Conservation (phyloP, 1,140 invertebrate genomes). For the Tetraneura akinire region DNA sequence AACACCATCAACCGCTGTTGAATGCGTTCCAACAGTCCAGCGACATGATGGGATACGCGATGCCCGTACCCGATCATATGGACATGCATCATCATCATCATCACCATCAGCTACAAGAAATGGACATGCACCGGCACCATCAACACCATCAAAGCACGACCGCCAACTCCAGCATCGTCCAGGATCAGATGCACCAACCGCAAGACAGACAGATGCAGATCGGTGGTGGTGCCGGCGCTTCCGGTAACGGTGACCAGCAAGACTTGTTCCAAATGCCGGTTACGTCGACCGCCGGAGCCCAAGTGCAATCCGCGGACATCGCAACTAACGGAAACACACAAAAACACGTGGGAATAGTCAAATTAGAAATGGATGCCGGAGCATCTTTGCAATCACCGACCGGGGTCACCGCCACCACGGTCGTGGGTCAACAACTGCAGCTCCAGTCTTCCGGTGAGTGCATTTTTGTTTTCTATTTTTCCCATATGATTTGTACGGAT, state of each 20-base stretch:
- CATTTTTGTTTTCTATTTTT: no score
- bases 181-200: constrained; percentile 23
- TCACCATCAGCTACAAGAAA: constrained; percentile 39
- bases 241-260: constrained; percentile 24
- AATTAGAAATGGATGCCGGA: constrained; percentile 26
- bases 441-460: no score
- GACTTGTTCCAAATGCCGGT: constrained; percentile 33
- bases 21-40: constrained; percentile 15
- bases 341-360: neutral
- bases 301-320: constrained; percentile 1
- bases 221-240: no score
- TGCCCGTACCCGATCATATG: constrained; percentile 8
- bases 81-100: constrained; percentile 31
- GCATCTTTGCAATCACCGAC: neutral
- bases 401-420: neutral
- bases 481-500: no score
- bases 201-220: constrained; percentile 39
- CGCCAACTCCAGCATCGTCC: neutral
- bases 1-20: constrained; percentile 22
- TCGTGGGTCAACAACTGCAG: constrained; percentile 1
- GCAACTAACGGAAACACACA: neutral
- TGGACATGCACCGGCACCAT: constrained; percentile 38
- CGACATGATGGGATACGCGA: constrained; percentile 37
- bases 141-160: neutral
- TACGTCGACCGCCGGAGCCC: constrained; percentile 7